phyloP scores from a whole-genome alignment of 2,113 vertebrate species.

The Chiloscyllium plagiosum region DNA sequence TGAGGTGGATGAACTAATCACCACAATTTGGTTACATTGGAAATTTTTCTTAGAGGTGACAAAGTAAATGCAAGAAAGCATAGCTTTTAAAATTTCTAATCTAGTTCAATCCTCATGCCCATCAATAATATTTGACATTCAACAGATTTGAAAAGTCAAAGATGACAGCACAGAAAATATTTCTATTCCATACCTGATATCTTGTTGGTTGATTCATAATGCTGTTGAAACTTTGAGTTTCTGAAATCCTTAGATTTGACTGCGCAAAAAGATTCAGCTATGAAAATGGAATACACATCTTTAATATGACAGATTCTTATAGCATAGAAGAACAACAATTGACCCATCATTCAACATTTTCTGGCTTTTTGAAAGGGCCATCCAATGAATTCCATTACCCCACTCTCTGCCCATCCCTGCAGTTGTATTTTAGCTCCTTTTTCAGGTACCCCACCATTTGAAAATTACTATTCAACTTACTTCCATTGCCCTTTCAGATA shows the following conservation, averaged over 20 bases:
- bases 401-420: neutral
- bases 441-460: neutral
- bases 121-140: neutral
- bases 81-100: neutral
- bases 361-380: neutral
- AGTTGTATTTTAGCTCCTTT: neutral
- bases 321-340: neutral
- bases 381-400: neutral
- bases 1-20: too few species aligned
- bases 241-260: conserved; percentile 72
- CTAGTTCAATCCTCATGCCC: neutral
- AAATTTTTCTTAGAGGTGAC: neutral
- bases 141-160: neutral
- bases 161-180: conserved; percentile 39
- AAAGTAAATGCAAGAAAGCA: neutral
- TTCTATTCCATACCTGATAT: conserved; percentile 65
- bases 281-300: conserved; percentile 49
- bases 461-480: neutral
- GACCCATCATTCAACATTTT: neutral
- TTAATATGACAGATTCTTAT: neutral
- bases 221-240: conserved; percentile 80
- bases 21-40: neutral
- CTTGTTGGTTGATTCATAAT: conserved; percentile 78
- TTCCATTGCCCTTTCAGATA: neutral
- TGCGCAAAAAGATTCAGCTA: conserved; percentile 80